A percentile compares a stretch with the other conserved stretches of the same genome.
These are phyloP conservation scores for Campoletis raptor DNA, from an alignment of 2,888 invertebrate genomes.

Conservation along the genomic window DNA sequence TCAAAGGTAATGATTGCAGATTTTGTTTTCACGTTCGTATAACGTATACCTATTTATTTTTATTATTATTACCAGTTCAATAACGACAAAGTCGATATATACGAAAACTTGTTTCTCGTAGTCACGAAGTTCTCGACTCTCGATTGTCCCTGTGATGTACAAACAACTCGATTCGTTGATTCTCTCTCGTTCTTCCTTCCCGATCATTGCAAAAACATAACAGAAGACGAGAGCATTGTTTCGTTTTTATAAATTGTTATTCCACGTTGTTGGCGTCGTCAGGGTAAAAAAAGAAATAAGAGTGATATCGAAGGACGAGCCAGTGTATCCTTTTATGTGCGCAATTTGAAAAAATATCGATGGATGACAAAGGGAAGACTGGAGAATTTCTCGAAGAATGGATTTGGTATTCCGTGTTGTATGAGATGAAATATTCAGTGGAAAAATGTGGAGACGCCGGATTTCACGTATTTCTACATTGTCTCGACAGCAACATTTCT, in stretches of 20 bases:
- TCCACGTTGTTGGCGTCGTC: background rate
- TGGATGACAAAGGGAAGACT: background rate
- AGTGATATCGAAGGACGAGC: conserved; percentile 9
- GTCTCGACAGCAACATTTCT: conserved; percentile 40
- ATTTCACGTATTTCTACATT: conserved; percentile 25
- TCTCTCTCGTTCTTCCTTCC: conserved; percentile 14
- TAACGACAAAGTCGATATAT: background rate
- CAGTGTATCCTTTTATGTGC: conserved; percentile 3
- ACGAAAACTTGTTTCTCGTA: background rate
- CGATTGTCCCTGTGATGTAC: background rate
- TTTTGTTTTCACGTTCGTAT: background rate
- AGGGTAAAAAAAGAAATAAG: conserved; percentile 3
- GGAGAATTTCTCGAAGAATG: conserved; percentile 31
- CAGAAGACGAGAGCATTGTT: background rate
- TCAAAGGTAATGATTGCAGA: background rate
- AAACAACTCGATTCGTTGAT: conserved; percentile 25
- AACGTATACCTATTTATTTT: conserved; percentile 5
- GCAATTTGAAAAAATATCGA: conserved; percentile 14
- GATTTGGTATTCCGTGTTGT: conserved; percentile 34
- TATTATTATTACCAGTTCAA: conserved; percentile 17
- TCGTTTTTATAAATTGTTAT: conserved; percentile 25
- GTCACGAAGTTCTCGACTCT: conserved; percentile 2
- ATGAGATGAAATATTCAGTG: conserved; percentile 52
- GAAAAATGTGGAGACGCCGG: conserved; percentile 43
- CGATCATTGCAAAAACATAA: conserved; percentile 2